Conservation (phyloP, 1,140 invertebrate genomes). For the Leptinotarsa texana region DNA sequence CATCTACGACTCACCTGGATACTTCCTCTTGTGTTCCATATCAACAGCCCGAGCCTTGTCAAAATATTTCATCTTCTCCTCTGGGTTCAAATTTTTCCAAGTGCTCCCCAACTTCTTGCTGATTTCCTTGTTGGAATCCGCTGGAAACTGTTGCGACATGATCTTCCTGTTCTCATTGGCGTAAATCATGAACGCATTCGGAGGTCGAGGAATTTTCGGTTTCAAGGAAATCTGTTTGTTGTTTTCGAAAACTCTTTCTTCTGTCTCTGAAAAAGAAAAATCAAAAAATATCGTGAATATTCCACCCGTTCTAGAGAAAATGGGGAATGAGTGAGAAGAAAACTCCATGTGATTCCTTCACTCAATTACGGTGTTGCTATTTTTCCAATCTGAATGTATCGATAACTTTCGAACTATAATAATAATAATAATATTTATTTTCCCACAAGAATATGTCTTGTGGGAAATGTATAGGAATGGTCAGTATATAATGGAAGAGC, state of each 20-base stretch:
- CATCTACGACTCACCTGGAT: slow-evolving; percentile 57
- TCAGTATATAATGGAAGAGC: too few relatives aligned
- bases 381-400: too few relatives aligned
- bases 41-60: slow-evolving; percentile 62
- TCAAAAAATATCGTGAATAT: too few relatives aligned
- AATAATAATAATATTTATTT: too few relatives aligned
- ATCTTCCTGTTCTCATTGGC: slow-evolving; percentile 66
- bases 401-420: too few relatives aligned
- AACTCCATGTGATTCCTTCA: too few relatives aligned
- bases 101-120: slow-evolving; percentile 62
- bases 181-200: slow-evolving; percentile 70
- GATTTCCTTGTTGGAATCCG: slow-evolving; percentile 67
- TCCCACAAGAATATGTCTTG: too few relatives aligned
- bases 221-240: neutral
- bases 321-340: too few relatives aligned
- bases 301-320: too few relatives aligned
- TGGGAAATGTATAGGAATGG: too few relatives aligned
- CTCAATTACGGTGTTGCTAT: too few relatives aligned
- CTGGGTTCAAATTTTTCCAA: slow-evolving; percentile 62
- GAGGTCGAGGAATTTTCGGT: slow-evolving; percentile 63
- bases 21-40: slow-evolving; percentile 66
- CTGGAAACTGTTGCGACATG: slow-evolving; percentile 61
- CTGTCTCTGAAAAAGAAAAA: slow-evolving; percentile 3
- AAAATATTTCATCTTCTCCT: slow-evolving; percentile 63
- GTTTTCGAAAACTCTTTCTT: neutral